Evolutionary conservation across 2,797 vertebrate genomes (phyloP).

Genomic region (Malacoctenus gilli): DNA sequence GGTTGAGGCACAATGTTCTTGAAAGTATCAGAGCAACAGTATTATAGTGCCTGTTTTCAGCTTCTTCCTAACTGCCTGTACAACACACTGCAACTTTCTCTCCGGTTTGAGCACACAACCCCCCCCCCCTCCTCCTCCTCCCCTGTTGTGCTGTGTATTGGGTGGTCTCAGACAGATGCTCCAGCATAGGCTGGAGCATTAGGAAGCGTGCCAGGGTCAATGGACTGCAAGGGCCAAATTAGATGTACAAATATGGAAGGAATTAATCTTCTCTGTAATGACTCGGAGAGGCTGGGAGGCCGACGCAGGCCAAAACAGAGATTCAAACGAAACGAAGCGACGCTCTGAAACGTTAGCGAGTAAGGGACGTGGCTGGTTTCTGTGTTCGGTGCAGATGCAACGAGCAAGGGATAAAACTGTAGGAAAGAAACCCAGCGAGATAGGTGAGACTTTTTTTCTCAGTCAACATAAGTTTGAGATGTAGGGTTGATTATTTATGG

Average conservation of each 20-base stretch:
- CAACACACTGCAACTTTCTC: background rate
- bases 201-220: conserved; percentile 60
- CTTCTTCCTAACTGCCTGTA: no score
- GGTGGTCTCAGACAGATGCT: conserved; percentile 55
- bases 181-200: conserved; percentile 38
- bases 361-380: conserved; percentile 10
- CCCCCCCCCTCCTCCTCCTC: conserved; percentile 20
- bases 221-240: conserved; percentile 60
- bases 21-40: no score
- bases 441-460: conserved; percentile 37
- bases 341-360: background rate
- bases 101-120: conserved; percentile 27
- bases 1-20: no score
- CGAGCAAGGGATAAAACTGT: conserved; percentile 10
- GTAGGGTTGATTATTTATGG: conserved; percentile 49
- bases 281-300: conserved; percentile 36
- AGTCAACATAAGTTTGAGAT: conserved; percentile 30
- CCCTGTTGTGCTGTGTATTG: conserved; percentile 44
- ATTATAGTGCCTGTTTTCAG: no score
- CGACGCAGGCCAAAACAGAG: background rate
- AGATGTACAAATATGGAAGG: conserved; percentile 63
- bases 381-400: conserved; percentile 3
- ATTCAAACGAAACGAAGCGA: background rate
- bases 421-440: conserved; percentile 32
- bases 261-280: conserved; percentile 66